Evolutionary conservation across 2,113 vertebrate species (phyloP).

Genomic region (Brachyistius frenatus): DNA sequence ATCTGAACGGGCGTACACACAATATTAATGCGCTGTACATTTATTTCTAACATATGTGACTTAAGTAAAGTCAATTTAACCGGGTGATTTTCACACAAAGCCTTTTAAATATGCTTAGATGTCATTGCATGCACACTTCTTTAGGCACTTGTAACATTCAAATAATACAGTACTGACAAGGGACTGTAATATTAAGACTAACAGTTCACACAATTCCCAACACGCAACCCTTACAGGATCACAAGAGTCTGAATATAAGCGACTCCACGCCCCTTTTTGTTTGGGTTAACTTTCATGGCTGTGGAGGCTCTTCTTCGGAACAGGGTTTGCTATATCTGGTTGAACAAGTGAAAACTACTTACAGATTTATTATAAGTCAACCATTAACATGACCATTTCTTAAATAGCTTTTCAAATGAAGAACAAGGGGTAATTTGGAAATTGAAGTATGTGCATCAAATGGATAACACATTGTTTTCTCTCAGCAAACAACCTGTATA

Average conservation of each 20-base stretch:
- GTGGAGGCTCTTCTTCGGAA: constrained; percentile 14
- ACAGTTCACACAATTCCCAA: constrained; percentile 50
- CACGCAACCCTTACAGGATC: constrained; percentile 41
- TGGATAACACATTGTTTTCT: constrained; percentile 36
- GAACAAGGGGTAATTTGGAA: neutral
- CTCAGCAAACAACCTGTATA: constrained; percentile 42
- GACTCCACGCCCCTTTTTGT: constrained; percentile 15
- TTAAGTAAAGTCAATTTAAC: constrained; percentile 43
- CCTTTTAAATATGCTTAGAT: constrained; percentile 68
- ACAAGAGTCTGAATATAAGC: constrained; percentile 46
- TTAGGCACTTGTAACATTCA: constrained; percentile 83
- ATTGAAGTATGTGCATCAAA: constrained; percentile 28
- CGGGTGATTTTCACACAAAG: constrained; percentile 55
- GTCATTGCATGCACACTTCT: constrained; percentile 72
- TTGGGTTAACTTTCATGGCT: constrained; percentile 8
- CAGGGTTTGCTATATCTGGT: neutral
- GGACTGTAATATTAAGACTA: constrained; percentile 65
- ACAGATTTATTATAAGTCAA: constrained; percentile 1
- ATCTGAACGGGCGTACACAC: constrained; percentile 45
- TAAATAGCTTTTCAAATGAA: neutral
- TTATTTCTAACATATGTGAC: constrained; percentile 36
- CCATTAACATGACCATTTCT: neutral
- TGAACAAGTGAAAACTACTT: constrained; percentile 20
- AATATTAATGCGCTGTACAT: constrained; percentile 53
- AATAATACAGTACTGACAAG: constrained; percentile 74